Percentiles rank a stretch among this genome's conserved stretches.
These are phyloP conservation scores for Andrena bucephala DNA, from an alignment of 2,888 invertebrate genomes.

Conservation along the genomic window DNA sequence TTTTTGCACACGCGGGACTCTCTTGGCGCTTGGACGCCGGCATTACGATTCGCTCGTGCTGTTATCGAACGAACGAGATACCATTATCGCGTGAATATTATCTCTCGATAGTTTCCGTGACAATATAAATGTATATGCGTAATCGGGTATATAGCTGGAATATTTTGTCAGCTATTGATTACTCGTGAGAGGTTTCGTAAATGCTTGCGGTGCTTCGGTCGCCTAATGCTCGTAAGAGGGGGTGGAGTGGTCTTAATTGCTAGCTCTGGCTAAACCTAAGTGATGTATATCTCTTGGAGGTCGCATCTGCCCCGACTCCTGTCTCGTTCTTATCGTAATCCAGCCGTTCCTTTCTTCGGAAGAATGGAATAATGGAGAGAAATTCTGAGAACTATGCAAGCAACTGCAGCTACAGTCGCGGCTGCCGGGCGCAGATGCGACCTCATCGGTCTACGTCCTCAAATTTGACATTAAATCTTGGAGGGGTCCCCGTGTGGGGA, in stretches of 20 bases:
- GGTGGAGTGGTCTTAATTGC: constrained; percentile 77
- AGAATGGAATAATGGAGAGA: not conserved
- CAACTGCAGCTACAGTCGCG: not conserved
- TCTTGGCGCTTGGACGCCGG: not conserved
- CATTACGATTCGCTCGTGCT: not conserved
- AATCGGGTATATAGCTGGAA: constrained; percentile 61
- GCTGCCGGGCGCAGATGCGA: constrained; percentile 69
- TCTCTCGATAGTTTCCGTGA: constrained; percentile 37
- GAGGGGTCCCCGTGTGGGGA: constrained; percentile 54
- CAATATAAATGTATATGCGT: constrained; percentile 58
- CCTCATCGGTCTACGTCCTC: constrained; percentile 66
- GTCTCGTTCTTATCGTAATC: not conserved
- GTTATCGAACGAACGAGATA: constrained; percentile 52
- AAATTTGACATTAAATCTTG: constrained; percentile 48
- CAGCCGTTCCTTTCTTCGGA: not conserved
- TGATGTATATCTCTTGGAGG: constrained; percentile 69
- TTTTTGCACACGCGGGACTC: no score
- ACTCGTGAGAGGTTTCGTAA: constrained; percentile 78
- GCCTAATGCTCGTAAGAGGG: constrained; percentile 78
- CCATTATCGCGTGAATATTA: constrained; percentile 13
- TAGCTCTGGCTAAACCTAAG: constrained; percentile 77
- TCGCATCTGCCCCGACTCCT: constrained; percentile 70
- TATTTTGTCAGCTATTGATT: constrained; percentile 67
- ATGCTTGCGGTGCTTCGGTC: constrained; percentile 80
- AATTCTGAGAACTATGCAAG: no score